Evolutionary conservation across 2,888 invertebrate genomes (phyloP), one percentile per base, ranked within the genome.

Genomic region (Drosophila borealis): DNA sequence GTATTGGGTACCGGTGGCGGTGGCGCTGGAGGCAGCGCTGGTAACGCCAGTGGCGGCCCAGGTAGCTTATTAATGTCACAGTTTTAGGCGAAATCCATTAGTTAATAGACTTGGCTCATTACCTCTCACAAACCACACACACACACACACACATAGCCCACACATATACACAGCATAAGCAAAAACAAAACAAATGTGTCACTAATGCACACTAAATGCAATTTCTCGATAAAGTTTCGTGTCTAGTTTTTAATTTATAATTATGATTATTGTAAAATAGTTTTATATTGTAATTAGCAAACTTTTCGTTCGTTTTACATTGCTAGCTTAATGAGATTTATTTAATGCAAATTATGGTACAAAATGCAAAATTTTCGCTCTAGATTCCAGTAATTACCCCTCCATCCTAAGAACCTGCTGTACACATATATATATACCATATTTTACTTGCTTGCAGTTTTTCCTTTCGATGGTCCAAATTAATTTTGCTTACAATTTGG

Each of bases 61-160:
- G 80, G 91, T 92, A 93, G 88, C 93, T 92, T 90, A 91, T 92
- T 88, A 71, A 82, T 88, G 86, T 88, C 88, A 62, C 91, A 90
- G 78, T 91, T 91, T 80, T 91, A 83, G 77, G 65, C 67, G 61
- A 81, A 74, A 86, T 83, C 65, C 86, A 85, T 87, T 86, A 83
- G 89, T 69, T 65, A 89, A 81, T 89, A 83, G 81, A 80, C 81
- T 83, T 75, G 88, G 88, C 72, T 78, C 69, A 84, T 83, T 83
- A 83, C 89, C 83, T 83, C 89, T 69, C 76, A 61, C 50, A 59
- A 45, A 63, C 17, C 45, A 54, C n/a, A 29, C 29, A 29, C 33
- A 49, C 13, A 53, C 53, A 54, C 53, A 48, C 34, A 51, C 48
- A 56, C 42, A 50, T 65, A 59, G 45, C 49, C 45, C 54, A 50